phyloP scores from a whole-genome alignment of 30 jellyfish, hydroid and myxozoan genomes.

The Aurelia coerulea region DNA sequence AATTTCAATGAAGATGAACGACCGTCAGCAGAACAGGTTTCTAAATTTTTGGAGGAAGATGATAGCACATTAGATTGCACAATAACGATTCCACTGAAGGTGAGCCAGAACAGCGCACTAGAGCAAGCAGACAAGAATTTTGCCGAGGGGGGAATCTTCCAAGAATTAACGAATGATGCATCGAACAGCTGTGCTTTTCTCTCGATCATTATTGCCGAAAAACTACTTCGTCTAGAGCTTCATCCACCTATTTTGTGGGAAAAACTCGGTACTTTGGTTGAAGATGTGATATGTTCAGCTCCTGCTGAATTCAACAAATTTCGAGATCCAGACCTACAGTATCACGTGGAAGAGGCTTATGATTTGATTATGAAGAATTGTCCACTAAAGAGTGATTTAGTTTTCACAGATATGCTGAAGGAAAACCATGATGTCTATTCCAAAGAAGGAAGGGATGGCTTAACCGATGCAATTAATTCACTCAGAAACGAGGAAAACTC shows the following conservation, averaged over 20 bases:
- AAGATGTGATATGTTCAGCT: too few relatives aligned
- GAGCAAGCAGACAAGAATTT: constrained; percentile 14
- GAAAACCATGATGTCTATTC: constrained; percentile 20
- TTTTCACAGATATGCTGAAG: constrained; percentile 11
- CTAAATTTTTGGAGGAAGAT: background rate
- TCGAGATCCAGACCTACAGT: constrained; percentile 13
- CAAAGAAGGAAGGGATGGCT: constrained; percentile 10
- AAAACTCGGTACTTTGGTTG: too few relatives aligned
- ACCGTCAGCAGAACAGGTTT: too few relatives aligned
- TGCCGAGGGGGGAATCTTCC: constrained; percentile 9
- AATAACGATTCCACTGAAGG: constrained; percentile 6
- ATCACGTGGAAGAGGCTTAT: constrained; percentile 16
- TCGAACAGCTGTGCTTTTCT: constrained; percentile 15
- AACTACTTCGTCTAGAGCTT: background rate
- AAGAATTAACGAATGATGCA: constrained; percentile 5
- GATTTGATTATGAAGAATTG: constrained; percentile 8
- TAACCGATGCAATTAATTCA: background rate
- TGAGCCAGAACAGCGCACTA: constrained; percentile 19
- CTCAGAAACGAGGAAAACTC: constrained; percentile 1
- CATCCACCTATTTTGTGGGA: too few relatives aligned
- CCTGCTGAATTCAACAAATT: background rate
- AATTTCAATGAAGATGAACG: too few relatives aligned
- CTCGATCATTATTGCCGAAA: constrained; percentile 7
- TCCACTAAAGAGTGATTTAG: constrained; percentile 2
- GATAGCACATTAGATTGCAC: constrained; percentile 1